Base-by-base conservation (phyloP, 2,113 vertebrate species). In the Aplodontia rufa region DNA sequence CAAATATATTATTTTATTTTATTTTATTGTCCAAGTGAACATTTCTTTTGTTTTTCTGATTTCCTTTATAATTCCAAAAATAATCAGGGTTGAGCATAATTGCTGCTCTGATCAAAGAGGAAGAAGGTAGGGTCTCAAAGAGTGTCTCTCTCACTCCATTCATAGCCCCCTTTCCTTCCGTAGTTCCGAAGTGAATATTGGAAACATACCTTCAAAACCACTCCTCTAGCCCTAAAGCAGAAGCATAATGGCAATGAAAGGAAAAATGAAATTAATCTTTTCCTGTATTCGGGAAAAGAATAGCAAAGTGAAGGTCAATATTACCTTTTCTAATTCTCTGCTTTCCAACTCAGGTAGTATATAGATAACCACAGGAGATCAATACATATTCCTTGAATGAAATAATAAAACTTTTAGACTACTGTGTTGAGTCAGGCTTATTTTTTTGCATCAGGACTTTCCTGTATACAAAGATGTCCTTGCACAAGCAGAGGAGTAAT, bases 311-410 rank as follows among this genome's bases (percentile, higher is more conserved):
- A 28, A 78, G 3, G 53, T 91, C 94, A 84, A 81, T 90, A 64
- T 76, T 53, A 94, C 64, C 84, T 94, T 92, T 97, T 78, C 76
- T 95, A 84, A 94, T 80, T 94, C 71, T 76, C 64, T 69, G 64
- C 68, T 82, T 97, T 91, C 35, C 45, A 81, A 49, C 40, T 74
- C 68, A 60, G 35, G 51, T 84, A 64, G n/a, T 68, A 60, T 35
- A 69, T 17, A 83, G 49, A 82, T 92, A 83, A 92, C 45, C 66
- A 66, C 55, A 83, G 66, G 37, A 64, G 24, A 94, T 79, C 53
- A 83, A 94, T 79, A 68, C 20, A 30, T 37, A 92, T 91, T 71
- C 85, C 28, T 82, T 87, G 55, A 90, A 83, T 30, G 55, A 91
- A 89, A 66, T 62, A 82, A 53, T 68, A 88, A 64, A 97, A 87